phyloP scores from a whole-genome alignment of 1,140 invertebrate species.

The Ectropis grisescens region DNA sequence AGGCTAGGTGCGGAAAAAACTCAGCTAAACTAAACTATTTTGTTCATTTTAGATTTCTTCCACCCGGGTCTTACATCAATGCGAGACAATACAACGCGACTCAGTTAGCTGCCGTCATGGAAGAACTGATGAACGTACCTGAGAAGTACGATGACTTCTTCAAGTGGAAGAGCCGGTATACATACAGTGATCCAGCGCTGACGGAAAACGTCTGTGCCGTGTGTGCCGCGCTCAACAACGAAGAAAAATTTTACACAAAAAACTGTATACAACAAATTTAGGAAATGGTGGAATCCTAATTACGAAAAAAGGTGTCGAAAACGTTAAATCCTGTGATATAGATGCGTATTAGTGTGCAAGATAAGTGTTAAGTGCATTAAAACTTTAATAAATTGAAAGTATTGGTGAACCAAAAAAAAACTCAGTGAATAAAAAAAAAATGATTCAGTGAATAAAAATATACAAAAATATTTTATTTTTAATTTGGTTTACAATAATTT shows the following conservation, averaged over 20 bases:
- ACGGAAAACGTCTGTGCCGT: conserved; percentile 33
- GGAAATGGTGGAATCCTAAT: conserved; percentile 41
- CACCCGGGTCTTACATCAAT: conserved; percentile 44
- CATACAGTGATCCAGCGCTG: conserved; percentile 22
- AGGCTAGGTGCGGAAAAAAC: too few relatives aligned
- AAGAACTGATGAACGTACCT: conserved; percentile 19
- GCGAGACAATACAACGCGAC: conserved; percentile 13
- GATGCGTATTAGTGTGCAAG: too few relatives aligned
- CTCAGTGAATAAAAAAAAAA: too few relatives aligned
- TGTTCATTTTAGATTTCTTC: conserved; percentile 37
- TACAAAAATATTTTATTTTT: too few relatives aligned
- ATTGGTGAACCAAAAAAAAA: too few relatives aligned
- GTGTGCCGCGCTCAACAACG: conserved; percentile 34
- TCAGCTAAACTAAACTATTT: neutral
- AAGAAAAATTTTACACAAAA: conserved; percentile 14
- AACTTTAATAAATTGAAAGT: too few relatives aligned
- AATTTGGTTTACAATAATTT: too few relatives aligned
- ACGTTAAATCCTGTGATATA: too few relatives aligned
- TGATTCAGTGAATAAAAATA: too few relatives aligned
- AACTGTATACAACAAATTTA: conserved; percentile 31
- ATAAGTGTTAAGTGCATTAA: too few relatives aligned
- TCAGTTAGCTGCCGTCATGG: conserved; percentile 26
- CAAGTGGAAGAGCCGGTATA: conserved; percentile 36
- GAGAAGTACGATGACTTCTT: conserved; percentile 34
- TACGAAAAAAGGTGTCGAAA: conserved; percentile 26